Evolutionary conservation across 2,888 invertebrate genomes (phyloP), one percentile per base, ranked within the genome.

Genomic region (Corythucha ciliata): DNA sequence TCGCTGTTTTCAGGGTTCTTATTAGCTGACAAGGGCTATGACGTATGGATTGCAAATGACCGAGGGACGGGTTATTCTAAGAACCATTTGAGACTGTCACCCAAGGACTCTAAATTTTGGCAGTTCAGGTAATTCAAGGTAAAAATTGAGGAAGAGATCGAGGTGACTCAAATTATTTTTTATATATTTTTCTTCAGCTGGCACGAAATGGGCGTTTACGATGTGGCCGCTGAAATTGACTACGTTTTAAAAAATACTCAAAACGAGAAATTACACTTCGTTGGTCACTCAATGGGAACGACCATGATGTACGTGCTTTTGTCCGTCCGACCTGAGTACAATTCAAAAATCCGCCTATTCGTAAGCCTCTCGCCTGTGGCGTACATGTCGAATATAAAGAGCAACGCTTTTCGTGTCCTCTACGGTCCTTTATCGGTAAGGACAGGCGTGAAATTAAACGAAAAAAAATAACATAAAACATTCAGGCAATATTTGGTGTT

Each of bases 241-340:
- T 80, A 83, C 61, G 71, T 79, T 2, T 66, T 79, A 41, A 66
- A 70, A 2, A 61, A 59, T 6, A 78, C 79, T 2, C 67, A 70
- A 1, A 69, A 72, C 54, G 61, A 68, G 6, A 69, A 74, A 34
- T 63, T 83, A 29, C 75, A 79, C 61, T 94, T 91, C 65, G 72
- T 91, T 32, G 94, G 93, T 0, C 91, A 93, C 68, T 92, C 90
- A 0, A 91, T 93, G 81, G 93, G 92, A 1, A 84, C 87, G 0
- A 83, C 87, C 0, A 74, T 79, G 63, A 77, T 82, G 59, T 83
- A 80, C 63, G 80, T 80, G 1, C 72, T 85, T 64, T 73, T 84
- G 41, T 79, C 83, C 1, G 73, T 76, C 16, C 70, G 77, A 58
- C 79, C 81, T 0, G 74, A 81, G 58, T 79, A 81, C 5, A 81